These are phyloP conservation scores for Psylliodes chrysocephalus DNA, from an alignment of 2,888 invertebrate genomes.

Conservation along the genomic window DNA sequence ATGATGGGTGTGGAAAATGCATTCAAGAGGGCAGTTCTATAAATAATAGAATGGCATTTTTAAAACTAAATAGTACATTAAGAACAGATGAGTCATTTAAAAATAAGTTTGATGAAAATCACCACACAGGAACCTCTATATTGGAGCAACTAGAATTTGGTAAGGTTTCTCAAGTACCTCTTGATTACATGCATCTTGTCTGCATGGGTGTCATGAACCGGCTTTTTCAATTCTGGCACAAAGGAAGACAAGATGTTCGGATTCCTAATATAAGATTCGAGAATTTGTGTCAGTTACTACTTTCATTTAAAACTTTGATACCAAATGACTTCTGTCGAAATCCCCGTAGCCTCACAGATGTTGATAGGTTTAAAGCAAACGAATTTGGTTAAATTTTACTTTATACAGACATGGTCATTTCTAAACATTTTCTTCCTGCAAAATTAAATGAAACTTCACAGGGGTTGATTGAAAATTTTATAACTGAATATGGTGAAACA, in stretches of 20 bases:
- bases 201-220: constrained; percentile 48
- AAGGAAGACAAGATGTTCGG: constrained; percentile 25
- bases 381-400: constrained; percentile 46
- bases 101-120: constrained; percentile 41
- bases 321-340: background rate
- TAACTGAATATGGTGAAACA: constrained; percentile 30
- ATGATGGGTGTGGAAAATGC: constrained; percentile 48
- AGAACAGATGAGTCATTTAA: constrained; percentile 47
- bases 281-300: background rate
- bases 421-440: constrained; percentile 33
- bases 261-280: constrained; percentile 21
- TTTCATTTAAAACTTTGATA: background rate
- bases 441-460: constrained; percentile 37
- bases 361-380: constrained; percentile 46
- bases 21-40: constrained; percentile 42
- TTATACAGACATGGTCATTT: constrained; percentile 45
- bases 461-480: constrained; percentile 42
- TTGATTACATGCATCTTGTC: constrained; percentile 49
- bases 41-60: constrained; percentile 24
- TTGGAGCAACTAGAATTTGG: constrained; percentile 44
- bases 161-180: constrained; percentile 47
- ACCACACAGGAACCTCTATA: constrained; percentile 42
- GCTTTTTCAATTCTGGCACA: constrained; percentile 41
- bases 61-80: constrained; percentile 34
- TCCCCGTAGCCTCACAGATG: constrained; percentile 30